These are phyloP conservation scores for Andrena fulva DNA, from an alignment of 2,888 invertebrate genomes.

Conservation along the genomic window DNA sequence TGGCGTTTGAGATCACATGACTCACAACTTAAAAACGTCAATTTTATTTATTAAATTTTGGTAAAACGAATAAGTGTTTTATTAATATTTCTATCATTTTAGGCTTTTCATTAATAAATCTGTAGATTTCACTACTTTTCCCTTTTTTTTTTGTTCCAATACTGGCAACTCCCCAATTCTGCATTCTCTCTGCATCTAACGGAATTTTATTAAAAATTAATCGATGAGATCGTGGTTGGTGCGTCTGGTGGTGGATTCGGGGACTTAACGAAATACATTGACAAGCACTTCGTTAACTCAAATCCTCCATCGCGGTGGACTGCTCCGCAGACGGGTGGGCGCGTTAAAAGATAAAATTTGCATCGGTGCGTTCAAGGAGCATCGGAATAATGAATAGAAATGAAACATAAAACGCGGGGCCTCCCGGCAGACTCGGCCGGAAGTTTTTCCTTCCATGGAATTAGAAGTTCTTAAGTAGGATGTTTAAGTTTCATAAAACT, in stretches of 20 bases:
- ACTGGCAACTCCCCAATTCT: no score
- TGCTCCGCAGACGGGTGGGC: slow-evolving; percentile 8
- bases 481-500: slow-evolving; percentile 56
- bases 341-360: slow-evolving; percentile 55
- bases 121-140: no score
- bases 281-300: slow-evolving; percentile 38
- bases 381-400: slow-evolving; percentile 59
- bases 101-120: no score
- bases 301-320: slow-evolving; percentile 29
- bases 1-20: no score
- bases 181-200: no score
- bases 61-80: no score
- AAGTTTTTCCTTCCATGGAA: slow-evolving; percentile 58
- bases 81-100: no score
- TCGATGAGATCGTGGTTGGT: slow-evolving; percentile 38
- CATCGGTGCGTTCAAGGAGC: slow-evolving; percentile 46
- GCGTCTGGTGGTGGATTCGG: slow-evolving; percentile 22
- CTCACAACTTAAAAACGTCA: no score
- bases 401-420: slow-evolving; percentile 52
- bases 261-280: slow-evolving; percentile 34
- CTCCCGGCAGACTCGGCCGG: not conserved
- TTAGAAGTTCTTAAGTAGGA: slow-evolving; percentile 51
- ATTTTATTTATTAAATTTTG: no score
- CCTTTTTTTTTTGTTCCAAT: no score
- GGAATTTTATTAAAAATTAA: slow-evolving; percentile 42